Evolutionary conservation across 2,888 invertebrate species (phyloP), one percentile per base, ranked within the genome.

Genomic region (Coenonympha arcania): DNA sequence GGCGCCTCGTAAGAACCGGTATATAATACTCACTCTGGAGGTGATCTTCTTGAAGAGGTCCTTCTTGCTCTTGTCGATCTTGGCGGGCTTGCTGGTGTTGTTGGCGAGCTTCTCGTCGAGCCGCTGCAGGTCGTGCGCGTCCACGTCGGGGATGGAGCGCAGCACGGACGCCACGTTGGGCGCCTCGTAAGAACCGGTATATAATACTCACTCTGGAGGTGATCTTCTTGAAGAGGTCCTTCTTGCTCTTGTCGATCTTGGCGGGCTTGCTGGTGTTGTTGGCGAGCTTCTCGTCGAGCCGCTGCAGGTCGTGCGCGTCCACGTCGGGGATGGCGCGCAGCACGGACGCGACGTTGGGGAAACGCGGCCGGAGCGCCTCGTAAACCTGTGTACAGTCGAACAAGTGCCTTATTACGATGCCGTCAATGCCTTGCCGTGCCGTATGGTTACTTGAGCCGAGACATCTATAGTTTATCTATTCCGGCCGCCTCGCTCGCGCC

Each of bases 1-100:
- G n/a, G 26, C 26, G 11, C 26, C n/a, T 26, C n/a, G n/a, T n/a
- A n/a, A 9, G 2, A 26, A 9, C 24, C 24, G 2, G 24, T 8
- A 26, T 8, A 16, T 15, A 9, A 41, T n/a, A 22, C 81, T 76
- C 75, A 93, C 93, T 80, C 91, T 91, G 54, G 91, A 90, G 6
- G 95, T 95, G 61, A 95, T 90, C 79, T 95, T 95, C 83, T 93
- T 95, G 79, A 96, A 96, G 42, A 94, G 87, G 71, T 97, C 96
- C 62, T 95, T 94, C 73, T 95, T 96, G 63, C 92, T 92, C 73
- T 95, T 95, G 70, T 96, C 96, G 36, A 93, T 91, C 76, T 94
- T 93, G 69, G 92, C 90, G 45, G 93, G 93, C 64, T 91, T 92
- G 59, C 26, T 50, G 34, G 58, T 87, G 59, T 89, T 86, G 11